Percentiles rank a stretch among this genome's conserved stretches.
These are phyloP conservation scores for Hyposoter didymator DNA, from an alignment of 2,888 invertebrate species.

Conservation along the genomic window DNA sequence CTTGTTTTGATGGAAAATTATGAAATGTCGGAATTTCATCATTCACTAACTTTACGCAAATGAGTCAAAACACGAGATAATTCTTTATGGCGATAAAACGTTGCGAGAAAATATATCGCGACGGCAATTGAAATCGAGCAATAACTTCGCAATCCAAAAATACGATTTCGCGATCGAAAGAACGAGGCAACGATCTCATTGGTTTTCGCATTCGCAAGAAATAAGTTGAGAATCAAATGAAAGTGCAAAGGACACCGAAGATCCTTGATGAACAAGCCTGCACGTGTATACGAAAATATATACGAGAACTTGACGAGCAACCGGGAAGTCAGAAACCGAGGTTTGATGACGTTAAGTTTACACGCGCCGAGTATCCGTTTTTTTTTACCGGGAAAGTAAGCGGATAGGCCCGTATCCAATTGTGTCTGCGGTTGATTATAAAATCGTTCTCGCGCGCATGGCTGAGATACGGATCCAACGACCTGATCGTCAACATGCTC, in stretches of 20 bases:
- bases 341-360: conserved; percentile 21
- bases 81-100: not conserved
- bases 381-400: conserved; percentile 56
- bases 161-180: not conserved
- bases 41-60: not conserved
- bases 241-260: conserved; percentile 3
- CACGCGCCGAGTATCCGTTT: conserved; percentile 23
- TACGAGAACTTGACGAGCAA: not conserved
- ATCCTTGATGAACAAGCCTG: not conserved
- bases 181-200: not conserved
- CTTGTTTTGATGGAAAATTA: conserved; percentile 54
- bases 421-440: conserved; percentile 55
- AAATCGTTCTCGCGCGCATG: conserved; percentile 14
- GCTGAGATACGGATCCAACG: not conserved
- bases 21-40: conserved; percentile 29
- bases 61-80: not conserved
- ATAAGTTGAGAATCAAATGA: not conserved
- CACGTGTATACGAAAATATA: not conserved
- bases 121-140: not conserved
- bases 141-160: not conserved
- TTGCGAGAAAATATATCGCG: not conserved
- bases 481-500: not conserved
- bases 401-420: conserved; percentile 57
- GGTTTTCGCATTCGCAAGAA: not conserved
- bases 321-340: not conserved